Evolutionary conservation across 2,113 vertebrate species (phyloP), one percentile per base, ranked within the genome.

Genomic region (Pampusana beccarii): DNA sequence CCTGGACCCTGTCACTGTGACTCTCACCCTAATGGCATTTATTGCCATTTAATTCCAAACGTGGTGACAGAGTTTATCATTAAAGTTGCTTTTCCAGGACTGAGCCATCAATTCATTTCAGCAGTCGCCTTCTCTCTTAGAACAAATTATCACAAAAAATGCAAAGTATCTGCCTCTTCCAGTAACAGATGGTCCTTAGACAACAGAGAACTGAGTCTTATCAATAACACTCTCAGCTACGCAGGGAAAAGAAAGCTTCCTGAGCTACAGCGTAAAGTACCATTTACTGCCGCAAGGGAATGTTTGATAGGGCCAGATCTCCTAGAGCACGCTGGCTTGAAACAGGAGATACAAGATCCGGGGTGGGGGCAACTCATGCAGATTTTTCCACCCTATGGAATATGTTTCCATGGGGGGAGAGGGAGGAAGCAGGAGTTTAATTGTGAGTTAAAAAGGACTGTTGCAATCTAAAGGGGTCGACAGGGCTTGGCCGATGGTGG

Each of bases 191-290:
- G 75, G 92, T 92, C 67, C 74, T 92, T 40, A 84, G 74, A 64
- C 88, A 95, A 83, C 81, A 88, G 90, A 95, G 71, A 80, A 80
- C 90, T 78, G 85, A 93, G 20, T 94, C 94, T 96, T 94, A 96
- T 94, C 95, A 94, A 86, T 93, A 96, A 88, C 90, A 88, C 85
- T 60, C 61, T 70, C 58, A 77, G 62, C 46, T 70, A 88, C 3
- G 1, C n/a, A 85, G 71, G 56, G 71, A 93, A 88, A 87, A 87
- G 40, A 66, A 75, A 88, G 79, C 60, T 73, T 93, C 90, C 88
- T 94, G 92, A 95, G 79, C 79, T 83, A 34, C 54, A 64, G 21
- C 2, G 18, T 77, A 86, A 94, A 96, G 92, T 92, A 95, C 95
- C 93, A 88, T 86, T 95, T 96, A 88, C 64, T 96, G 95, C 95